Evolutionary conservation across 2,888 invertebrate genomes (phyloP).

Genomic region (Margaritifera margaritifera): DNA sequence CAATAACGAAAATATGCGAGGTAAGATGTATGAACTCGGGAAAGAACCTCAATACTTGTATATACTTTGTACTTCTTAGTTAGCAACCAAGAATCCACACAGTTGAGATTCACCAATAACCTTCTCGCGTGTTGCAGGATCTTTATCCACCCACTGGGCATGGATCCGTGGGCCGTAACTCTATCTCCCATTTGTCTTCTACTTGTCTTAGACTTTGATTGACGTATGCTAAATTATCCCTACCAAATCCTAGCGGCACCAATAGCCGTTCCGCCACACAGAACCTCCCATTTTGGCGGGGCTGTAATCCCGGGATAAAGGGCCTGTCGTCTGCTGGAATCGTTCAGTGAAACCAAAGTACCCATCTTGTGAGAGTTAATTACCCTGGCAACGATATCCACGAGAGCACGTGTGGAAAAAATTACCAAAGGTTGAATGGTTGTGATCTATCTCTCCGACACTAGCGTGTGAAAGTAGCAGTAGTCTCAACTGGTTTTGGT

Average conservation of each 20-base stretch:
- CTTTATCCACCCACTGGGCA: no score
- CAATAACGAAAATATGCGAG: no score
- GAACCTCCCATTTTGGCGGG: no score
- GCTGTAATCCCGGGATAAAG: no score
- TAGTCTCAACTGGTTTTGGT: conserved; percentile 1
- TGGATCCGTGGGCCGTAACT: conserved; percentile 11
- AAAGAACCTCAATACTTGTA: no score
- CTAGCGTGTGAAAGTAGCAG: conserved; percentile 13
- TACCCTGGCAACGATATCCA: conserved; percentile 11
- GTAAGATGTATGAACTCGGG: no score
- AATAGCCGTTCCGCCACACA: conserved; percentile 4
- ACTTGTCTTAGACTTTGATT: conserved; percentile 20
- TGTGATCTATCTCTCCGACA: conserved; percentile 11
- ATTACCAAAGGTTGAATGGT: conserved; percentile 24
- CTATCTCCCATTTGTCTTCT: conserved; percentile 30
- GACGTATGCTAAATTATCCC: conserved; percentile 8
- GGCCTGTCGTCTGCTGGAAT: no score
- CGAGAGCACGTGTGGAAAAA: conserved; percentile 30
- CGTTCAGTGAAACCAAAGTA: conserved; percentile 1
- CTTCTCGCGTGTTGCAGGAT: no score
- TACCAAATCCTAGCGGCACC: conserved; percentile 5
- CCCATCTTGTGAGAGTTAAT: conserved; percentile 1
- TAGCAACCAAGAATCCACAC: no score
- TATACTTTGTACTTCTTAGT: no score
- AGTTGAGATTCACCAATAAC: no score